These are phyloP conservation scores for Meloidogyne hapla DNA, from an alignment of 1,140 invertebrate species.

Conservation along the genomic window DNA sequence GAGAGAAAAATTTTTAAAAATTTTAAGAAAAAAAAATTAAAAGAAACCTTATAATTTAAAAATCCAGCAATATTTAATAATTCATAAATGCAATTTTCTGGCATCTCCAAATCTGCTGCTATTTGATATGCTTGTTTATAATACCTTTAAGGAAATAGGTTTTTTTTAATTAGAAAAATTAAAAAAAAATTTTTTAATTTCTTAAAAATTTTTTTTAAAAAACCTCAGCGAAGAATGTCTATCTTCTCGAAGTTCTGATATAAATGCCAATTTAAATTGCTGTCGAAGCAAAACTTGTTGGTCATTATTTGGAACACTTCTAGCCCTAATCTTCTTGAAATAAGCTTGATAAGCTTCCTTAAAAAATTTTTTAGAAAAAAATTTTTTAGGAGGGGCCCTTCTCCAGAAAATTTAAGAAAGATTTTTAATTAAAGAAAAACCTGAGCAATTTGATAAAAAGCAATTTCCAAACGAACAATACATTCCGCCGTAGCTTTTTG, in stretches of 20 bases:
- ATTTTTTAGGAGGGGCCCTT: too few relatives aligned
- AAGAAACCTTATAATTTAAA: slow-evolving; percentile 46
- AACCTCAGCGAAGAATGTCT: slow-evolving; percentile 82
- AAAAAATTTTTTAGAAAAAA: slow-evolving; percentile 8
- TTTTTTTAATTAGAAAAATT: slow-evolving; percentile 27
- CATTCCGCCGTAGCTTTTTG: slow-evolving; percentile 39
- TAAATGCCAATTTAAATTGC: slow-evolving; percentile 95
- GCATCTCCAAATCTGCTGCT: slow-evolving; percentile 33
- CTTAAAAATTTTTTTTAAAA: slow-evolving; percentile 54
- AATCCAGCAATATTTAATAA: slow-evolving; percentile 30
- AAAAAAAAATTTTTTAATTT: neutral
- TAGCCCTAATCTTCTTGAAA: slow-evolving; percentile 68
- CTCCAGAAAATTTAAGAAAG: too few relatives aligned
- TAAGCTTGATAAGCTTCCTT: slow-evolving; percentile 82
- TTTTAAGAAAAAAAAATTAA: neutral
- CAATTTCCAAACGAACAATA: slow-evolving; percentile 75
- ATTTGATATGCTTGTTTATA: slow-evolving; percentile 51
- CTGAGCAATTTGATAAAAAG: slow-evolving; percentile 86
- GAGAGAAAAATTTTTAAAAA: neutral
- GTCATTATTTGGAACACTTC: slow-evolving; percentile 49
- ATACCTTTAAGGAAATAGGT: slow-evolving; percentile 33
- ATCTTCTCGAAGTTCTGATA: slow-evolving; percentile 88
- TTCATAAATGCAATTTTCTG: slow-evolving; percentile 43
- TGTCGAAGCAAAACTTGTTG: slow-evolving; percentile 75
- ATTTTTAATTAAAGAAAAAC: neutral